Base-by-base conservation (phyloP, 64 coral and sea anemone species). In the Porites lutea region DNA sequence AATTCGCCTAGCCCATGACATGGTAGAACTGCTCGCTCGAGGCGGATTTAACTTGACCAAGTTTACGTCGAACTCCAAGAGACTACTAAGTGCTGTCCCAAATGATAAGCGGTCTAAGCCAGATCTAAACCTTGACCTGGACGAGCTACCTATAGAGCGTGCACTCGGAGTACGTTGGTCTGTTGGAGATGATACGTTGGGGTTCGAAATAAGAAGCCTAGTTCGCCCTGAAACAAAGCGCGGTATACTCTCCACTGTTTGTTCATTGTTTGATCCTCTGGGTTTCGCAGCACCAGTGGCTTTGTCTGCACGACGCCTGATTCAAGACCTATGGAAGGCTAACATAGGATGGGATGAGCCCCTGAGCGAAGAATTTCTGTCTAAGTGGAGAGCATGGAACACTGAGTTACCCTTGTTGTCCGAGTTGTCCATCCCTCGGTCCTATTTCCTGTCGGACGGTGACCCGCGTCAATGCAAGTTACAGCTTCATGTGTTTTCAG, bases 21-120 rank as follows among this genome's bases (percentile, higher is more conserved):
- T 88, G 57, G 72, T 48, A 9, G 71, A 78, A 15, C 12, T 79
- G 19, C 84, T 67, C 8, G 83, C 59, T 16, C 65, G 79, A 55
- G 89, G 89, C 16, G 48, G 89, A 13, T 91, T 91, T 47, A 82
- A 84, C 68, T 68, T 91, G 20, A 91, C 89, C 7, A 74, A 91
- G 70, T 91, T 84, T 51, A 91, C 80, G 6, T 83, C 65, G 5
- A 83, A 77, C 20, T 74, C 22, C 37, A 91, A 84, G 79, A 46
- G 71, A 16, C 66, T 91, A 10, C 89, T 91, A 0, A 60, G 47
- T 3, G 46, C 51, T n/a, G 59, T 81, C 60, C 79, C 61, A 64
- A 64, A 64, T 64, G 61, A 64, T 4, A 64, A 64, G 61, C 61
- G 61, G 4, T 64, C 61, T 13, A 64, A 64, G 12, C 13, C 61